Evolutionary conservation across 2,797 vertebrate species (phyloP), one percentile per base, ranked within the genome.

Genomic region (Pitangus sulphuratus): DNA sequence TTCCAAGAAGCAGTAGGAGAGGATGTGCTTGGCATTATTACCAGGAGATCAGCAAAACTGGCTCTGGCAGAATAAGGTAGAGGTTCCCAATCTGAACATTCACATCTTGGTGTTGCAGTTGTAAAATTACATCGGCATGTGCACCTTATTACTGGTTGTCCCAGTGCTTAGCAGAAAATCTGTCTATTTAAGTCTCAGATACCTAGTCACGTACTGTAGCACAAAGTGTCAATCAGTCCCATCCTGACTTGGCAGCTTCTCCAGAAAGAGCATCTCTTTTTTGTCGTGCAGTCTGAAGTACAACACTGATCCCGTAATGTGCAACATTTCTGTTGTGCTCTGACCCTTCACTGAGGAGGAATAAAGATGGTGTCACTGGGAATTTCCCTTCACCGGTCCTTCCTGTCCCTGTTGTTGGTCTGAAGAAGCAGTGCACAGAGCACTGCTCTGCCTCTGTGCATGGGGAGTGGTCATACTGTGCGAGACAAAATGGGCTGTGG

Each of bases 371-470:
- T 90, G 57, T 54, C 39, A 3, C 6, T 69, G 44, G 66, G 87
- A 66, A 74, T 89, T 81, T 31, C 17, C 24, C 25, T 65, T 82
- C 5, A 1, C 8, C 0, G 2, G 7, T 61, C 57, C 80, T 90
- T 94, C 45, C 17, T 15, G 25, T 70, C 58, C 48, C 5, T 26
- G 25, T 26, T 51, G 15, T 47, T 82, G 64, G 15, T 84, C 66
- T 78, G 80, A 53, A 90, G 64, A 44, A 87, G 80, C 64, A n/a
- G 57, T 0, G 0, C 37, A 4, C 0, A 2, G 53, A 56, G n/a
- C 16, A 12, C 25, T 0, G 0, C 30, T 85, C 56, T 1, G 0
- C 56, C 42, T 54, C 42, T 60, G 21, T 42, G 48, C 2, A 0
- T 7, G 44, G 30, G 30, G 25, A 53, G 30, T 6, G 2, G 22